These are phyloP conservation scores for Meandrina meandrites DNA, from an alignment of 92 coral and sea anemone species.

Conservation along the genomic window DNA sequence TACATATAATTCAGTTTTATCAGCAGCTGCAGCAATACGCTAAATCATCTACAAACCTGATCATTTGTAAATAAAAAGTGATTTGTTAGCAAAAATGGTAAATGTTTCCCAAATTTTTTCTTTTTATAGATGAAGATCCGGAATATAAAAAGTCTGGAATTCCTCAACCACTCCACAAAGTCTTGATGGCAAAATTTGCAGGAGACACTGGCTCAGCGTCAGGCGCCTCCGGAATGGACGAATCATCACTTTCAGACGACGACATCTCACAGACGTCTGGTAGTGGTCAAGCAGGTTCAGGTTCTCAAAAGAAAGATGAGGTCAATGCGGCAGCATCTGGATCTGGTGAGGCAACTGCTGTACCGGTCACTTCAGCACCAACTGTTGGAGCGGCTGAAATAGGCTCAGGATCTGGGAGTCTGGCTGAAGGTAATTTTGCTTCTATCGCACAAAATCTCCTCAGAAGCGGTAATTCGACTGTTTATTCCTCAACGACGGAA, in stretches of 20 bases:
- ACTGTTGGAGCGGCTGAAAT: conserved; percentile 63
- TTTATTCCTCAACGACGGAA: not conserved
- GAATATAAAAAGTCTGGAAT: conserved; percentile 65
- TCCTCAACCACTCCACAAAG: conserved; percentile 61
- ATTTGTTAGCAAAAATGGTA: no score
- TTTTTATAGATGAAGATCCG: conserved; percentile 16
- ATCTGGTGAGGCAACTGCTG: conserved; percentile 61
- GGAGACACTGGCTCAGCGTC: conserved; percentile 66
- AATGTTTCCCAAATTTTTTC: not conserved
- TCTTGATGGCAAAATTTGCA: conserved; percentile 43
- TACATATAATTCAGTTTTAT: no score
- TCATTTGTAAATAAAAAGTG: not conserved
- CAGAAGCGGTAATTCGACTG: not conserved
- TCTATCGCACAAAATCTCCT: not conserved
- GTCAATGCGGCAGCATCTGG: conserved; percentile 47
- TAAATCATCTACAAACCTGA: not conserved
- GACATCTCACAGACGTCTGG: conserved; percentile 56
- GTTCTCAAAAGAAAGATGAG: conserved; percentile 65
- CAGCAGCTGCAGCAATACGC: not conserved
- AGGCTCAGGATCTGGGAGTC: conserved; percentile 81
- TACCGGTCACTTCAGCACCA: conserved; percentile 32
- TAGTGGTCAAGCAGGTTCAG: conserved; percentile 65
- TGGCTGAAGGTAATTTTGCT: conserved; percentile 83
- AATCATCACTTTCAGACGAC: conserved; percentile 59
- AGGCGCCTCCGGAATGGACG: conserved; percentile 43